phyloP scores from a whole-genome alignment of 2,113 vertebrate species.

The Campylomormyrus tamandua region DNA sequence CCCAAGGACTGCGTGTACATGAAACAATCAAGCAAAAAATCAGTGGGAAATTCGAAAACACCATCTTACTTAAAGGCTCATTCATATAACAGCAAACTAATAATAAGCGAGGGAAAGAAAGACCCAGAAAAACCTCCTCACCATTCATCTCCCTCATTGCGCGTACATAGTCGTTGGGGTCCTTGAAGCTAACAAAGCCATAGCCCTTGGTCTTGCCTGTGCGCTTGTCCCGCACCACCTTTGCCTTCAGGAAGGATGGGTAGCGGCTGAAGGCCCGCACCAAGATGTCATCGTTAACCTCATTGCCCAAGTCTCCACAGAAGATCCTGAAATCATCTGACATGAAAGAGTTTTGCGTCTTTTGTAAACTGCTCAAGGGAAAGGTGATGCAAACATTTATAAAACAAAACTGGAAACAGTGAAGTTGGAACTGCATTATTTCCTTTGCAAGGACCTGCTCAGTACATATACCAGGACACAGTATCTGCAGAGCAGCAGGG shows the following conservation, averaged over 20 bases:
- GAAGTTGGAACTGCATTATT: not conserved
- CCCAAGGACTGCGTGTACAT: not conserved
- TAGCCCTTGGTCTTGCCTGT: constrained; percentile 90
- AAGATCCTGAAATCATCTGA: constrained; percentile 89
- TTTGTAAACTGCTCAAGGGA: not conserved
- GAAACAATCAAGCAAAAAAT: not conserved
- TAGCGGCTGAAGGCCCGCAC: constrained; percentile 83
- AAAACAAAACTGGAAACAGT: not conserved
- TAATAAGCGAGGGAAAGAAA: not conserved
- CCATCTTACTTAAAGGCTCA: not conserved
- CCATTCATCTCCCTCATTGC: constrained; percentile 94
- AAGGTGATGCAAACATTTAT: not conserved
- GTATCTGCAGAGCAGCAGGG: not conserved
- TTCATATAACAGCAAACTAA: not conserved
- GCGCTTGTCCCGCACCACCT: constrained; percentile 86
- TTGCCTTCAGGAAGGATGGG: constrained; percentile 85
- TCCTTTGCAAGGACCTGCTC: not conserved
- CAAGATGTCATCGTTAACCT: constrained; percentile 87
- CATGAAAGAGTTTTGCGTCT: not conserved
- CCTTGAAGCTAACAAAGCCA: constrained; percentile 89
- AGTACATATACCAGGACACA: not conserved
- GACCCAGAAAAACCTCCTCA: constrained; percentile 41
- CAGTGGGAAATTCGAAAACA: not conserved
- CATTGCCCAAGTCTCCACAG: constrained; percentile 86
- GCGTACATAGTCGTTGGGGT: constrained; percentile 84